Conservation (phyloP, 2,797 vertebrate species). For the Dipus sagitta region DNA sequence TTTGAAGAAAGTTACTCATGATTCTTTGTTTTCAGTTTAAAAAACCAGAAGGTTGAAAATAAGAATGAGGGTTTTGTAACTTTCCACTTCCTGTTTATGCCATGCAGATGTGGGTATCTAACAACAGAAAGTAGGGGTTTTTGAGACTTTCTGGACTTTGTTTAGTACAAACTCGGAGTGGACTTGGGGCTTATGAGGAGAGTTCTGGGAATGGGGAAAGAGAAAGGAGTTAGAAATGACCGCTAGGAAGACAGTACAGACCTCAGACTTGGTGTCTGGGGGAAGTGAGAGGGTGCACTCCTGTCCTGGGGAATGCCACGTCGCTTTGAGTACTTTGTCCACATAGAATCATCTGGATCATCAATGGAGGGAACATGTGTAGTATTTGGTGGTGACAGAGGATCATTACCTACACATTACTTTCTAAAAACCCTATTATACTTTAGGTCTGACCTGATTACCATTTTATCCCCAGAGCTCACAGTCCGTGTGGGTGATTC, state of each 20-base stretch:
- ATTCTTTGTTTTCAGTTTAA: conserved; percentile 37
- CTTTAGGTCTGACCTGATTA: conserved; percentile 1
- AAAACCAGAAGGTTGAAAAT: conserved; percentile 10
- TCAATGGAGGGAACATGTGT: background rate
- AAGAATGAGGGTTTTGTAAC: conserved; percentile 18
- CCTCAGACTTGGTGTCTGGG: background rate
- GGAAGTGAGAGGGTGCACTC: background rate
- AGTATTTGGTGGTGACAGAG: background rate
- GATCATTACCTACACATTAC: background rate
- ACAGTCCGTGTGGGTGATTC: conserved; percentile 76
- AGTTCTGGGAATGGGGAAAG: conserved; percentile 8
- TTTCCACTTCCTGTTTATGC: conserved; percentile 66
- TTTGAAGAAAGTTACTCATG: background rate
- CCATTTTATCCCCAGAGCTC: conserved; percentile 77
- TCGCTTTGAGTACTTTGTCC: background rate
- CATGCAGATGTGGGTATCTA: background rate
- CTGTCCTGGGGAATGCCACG: background rate
- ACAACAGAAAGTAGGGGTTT: background rate
- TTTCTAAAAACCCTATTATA: conserved; percentile 30
- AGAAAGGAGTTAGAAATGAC: background rate
- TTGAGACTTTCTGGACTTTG: conserved; percentile 22
- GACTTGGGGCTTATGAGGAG: background rate
- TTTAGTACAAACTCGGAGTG: background rate
- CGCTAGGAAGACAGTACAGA: background rate
- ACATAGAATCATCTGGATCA: background rate